Conservation (phyloP, 2,888 invertebrate genomes). For the Dione vanillae region DNA sequence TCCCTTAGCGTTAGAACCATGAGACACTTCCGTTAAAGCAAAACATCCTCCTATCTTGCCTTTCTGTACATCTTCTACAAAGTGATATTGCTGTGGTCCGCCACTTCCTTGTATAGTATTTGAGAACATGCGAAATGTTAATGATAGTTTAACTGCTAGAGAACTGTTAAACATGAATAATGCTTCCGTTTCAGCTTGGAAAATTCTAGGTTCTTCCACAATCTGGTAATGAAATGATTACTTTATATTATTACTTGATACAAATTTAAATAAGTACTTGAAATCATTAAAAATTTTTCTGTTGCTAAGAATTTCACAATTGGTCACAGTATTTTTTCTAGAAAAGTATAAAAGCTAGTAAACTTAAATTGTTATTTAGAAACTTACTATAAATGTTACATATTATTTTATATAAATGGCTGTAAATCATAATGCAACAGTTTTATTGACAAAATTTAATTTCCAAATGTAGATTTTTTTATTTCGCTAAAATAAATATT, state of each 20-base stretch:
- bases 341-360: neutral
- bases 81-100: conserved; percentile 84
- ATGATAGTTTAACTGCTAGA: conserved; percentile 86
- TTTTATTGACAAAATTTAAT: too few species aligned
- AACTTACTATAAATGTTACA: too few species aligned
- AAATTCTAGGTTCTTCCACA: conserved; percentile 73
- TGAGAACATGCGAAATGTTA: conserved; percentile 87
- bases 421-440: too few species aligned
- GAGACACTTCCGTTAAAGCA: conserved; percentile 94
- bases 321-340: too few species aligned
- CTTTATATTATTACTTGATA: too few species aligned
- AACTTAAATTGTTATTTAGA: neutral
- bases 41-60: conserved; percentile 85
- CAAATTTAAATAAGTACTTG: too few species aligned
- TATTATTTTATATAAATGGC: too few species aligned
- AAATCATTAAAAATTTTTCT: too few species aligned
- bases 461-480: neutral
- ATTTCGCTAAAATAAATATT: neutral
- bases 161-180: conserved; percentile 86
- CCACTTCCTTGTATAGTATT: conserved; percentile 87
- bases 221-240: conserved; percentile 65
- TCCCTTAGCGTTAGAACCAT: conserved; percentile 95
- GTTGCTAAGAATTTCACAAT: too few species aligned
- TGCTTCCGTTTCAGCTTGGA: conserved; percentile 80
- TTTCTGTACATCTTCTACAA: conserved; percentile 72